Evolutionary conservation across 2,888 invertebrate species (phyloP).

Genomic region (Cyclophora punctaria): DNA sequence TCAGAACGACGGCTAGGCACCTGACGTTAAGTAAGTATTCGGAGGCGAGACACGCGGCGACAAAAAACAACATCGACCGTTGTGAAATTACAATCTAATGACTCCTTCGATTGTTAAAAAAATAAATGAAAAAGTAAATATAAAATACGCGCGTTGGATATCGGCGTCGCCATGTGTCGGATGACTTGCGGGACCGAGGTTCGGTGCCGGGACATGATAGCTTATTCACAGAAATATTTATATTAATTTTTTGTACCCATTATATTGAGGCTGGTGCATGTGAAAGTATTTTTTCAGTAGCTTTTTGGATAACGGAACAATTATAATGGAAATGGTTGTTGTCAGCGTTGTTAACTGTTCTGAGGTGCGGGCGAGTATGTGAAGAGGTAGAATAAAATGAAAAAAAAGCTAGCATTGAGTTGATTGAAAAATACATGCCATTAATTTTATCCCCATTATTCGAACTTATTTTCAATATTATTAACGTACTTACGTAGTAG

Average conservation of each 20-base stretch:
- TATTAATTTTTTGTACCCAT: neutral
- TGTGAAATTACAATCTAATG: conserved; percentile 66
- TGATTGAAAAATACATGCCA: no score
- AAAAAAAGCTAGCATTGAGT: no score
- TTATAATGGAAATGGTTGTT: no score
- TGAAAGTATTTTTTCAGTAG: no score
- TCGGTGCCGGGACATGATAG: conserved; percentile 15
- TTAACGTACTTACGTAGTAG: no score
- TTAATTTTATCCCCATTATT: no score
- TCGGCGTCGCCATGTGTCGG: conserved; percentile 61
- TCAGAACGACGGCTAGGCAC: conserved; percentile 32
- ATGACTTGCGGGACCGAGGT: conserved; percentile 52
- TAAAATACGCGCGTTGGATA: conserved; percentile 49
- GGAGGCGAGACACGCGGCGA: conserved; percentile 22
- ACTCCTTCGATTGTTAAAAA: conserved; percentile 52
- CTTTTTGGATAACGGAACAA: no score
- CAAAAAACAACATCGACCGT: conserved; percentile 57
- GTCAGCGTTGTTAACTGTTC: no score
- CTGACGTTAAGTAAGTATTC: conserved; percentile 40
- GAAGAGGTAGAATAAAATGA: no score
- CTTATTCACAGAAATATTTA: conserved; percentile 12
- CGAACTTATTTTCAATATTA: no score
- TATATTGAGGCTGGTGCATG: no score
- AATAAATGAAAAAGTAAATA: conserved; percentile 43
- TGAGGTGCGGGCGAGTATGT: no score